Conservation (phyloP, 2,888 invertebrate species). For the Heliconius ismenius region DNA sequence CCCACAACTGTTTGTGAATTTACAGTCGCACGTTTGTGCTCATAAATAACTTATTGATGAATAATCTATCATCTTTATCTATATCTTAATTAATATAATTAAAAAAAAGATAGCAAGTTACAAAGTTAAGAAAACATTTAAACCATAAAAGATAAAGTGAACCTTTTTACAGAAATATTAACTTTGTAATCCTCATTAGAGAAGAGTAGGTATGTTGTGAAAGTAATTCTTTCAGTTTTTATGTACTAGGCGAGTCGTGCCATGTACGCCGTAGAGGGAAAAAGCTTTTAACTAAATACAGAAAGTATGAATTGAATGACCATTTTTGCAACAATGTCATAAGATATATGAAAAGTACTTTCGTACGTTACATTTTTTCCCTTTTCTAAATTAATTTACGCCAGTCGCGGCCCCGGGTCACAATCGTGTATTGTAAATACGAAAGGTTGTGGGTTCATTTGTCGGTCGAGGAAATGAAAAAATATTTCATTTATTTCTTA, state of each 20-base stretch:
- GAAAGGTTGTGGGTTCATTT: neutral
- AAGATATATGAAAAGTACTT: neutral
- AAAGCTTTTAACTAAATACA: conserved; percentile 12
- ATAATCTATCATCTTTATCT: too few relatives aligned
- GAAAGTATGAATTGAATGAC: neutral
- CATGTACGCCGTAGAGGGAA: neutral
- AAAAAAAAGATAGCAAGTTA: neutral
- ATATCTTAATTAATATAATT: too few relatives aligned
- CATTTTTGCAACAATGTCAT: neutral
- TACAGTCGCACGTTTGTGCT: too few relatives aligned
- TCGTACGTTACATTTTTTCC: neutral
- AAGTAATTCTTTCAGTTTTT: conserved; percentile 11
- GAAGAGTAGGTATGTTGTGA: neutral
- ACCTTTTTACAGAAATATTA: neutral
- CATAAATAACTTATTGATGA: too few relatives aligned
- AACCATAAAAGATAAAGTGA: neutral
- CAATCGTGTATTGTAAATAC: neutral
- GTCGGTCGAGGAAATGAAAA: neutral
- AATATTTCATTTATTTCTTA: neutral
- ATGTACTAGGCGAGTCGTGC: neutral
- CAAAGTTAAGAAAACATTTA: neutral
- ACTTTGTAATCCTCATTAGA: conserved; percentile 10
- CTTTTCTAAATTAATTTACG: neutral
- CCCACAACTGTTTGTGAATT: too few relatives aligned
- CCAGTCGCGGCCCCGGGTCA: neutral